Conservation (phyloP, 2,888 invertebrate genomes). For the Drosophila vallismaia region DNA sequence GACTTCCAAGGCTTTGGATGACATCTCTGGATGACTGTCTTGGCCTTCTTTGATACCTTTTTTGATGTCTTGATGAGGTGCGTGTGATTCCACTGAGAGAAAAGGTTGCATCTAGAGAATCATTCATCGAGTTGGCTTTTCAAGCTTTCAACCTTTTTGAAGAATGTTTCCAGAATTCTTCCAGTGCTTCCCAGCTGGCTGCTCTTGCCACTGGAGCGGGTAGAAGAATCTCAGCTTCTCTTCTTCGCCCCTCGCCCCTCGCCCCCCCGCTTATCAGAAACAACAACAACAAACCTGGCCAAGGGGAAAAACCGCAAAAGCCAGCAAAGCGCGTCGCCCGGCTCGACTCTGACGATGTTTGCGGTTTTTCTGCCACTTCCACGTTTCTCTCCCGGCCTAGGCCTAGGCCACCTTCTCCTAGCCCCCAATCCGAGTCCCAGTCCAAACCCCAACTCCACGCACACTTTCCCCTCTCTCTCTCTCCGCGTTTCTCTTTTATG, state of each 20-base stretch:
- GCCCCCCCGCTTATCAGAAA: conserved; percentile 23
- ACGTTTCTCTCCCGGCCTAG: conserved; percentile 15
- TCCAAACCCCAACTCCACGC: background rate
- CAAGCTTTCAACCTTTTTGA: background rate
- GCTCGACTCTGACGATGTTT: conserved; percentile 6
- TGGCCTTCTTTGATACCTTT: conserved; percentile 2
- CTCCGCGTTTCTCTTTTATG: conserved; percentile 38
- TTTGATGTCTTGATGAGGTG: conserved; percentile 4
- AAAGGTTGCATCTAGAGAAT: no score
- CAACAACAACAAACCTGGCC: background rate
- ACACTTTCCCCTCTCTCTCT: background rate
- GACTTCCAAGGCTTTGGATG: no score
- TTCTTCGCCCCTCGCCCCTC: background rate
- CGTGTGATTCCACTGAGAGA: background rate
- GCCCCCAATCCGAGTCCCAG: background rate
- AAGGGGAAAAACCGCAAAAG: conserved; percentile 45
- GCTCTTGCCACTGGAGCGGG: conserved; percentile 7
- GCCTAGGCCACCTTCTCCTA: conserved; percentile 3
- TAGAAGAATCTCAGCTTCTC: background rate
- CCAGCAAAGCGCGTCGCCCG: conserved; percentile 47
- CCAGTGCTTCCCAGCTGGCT: background rate
- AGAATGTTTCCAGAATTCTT: background rate
- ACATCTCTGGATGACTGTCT: background rate
- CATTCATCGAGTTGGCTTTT: no score
- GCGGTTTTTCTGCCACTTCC: conserved; percentile 45